Base-by-base conservation (phyloP, 2,113 vertebrate genomes). In the Ochotona princeps region DNA sequence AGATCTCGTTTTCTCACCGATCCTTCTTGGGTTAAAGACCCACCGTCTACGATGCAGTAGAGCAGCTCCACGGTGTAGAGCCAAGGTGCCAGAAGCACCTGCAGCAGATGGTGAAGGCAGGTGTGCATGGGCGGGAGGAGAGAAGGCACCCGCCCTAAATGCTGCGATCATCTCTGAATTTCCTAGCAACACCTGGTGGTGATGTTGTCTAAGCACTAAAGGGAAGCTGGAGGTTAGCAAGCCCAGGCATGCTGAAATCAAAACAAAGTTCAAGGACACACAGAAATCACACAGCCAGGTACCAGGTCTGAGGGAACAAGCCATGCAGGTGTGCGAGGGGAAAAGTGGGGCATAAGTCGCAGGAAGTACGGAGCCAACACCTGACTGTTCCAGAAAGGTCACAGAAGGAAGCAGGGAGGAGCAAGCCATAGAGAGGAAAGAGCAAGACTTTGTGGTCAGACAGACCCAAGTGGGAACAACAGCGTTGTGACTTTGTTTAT, bases 61-160 rank as follows among this genome's bases (percentile, higher is more conserved):
- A 28, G 83, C 67, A 38, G 49, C 84, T 65, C 35, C 20, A 80
- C 1, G 30, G 14, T 47, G 79, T 70, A 87, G 87, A 92, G 74
- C 76, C 92, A 89, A 90, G 86, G 83, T 90, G 51, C 81, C 69
- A 70, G 47, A 83, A 79, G 87, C 72, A 51, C 93, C 78, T 92
- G 26, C 51, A 92, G 61, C 96, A 97, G 96, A 94, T 95, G 94
- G 95, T 35, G 65, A 47, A 49, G 32, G 84, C 94, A 95, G 91
- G 87, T 94, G 76, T 89, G n/a, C 23, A 54, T 1, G 5, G 78
- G 75, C 69, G 73, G 21, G 73, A 70, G 60, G 63, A 65, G 38
- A 83, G 25, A 75, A n/a, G 47, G 78, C 11, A 0, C 26, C 0
- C 21, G 83, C 65, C 87, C n/a, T 11, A 67, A 70, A 66, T 28